phyloP scores from a whole-genome alignment of 2,113 vertebrate species.

The Triplophysa siluroides region DNA sequence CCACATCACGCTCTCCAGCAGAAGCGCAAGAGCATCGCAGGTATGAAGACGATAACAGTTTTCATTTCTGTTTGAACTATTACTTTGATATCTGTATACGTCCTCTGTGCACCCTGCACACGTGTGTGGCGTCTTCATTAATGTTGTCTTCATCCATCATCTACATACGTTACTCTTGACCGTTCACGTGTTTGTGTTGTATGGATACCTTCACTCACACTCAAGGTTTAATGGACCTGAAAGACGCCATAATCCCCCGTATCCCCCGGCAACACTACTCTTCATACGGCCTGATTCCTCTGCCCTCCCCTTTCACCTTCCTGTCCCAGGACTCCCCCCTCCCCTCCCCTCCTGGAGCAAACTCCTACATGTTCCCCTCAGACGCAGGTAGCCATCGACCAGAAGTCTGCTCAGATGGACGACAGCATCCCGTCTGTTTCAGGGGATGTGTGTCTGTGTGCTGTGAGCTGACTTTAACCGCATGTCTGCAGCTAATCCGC shows the following conservation, averaged over 20 bases:
- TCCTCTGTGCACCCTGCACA: background rate
- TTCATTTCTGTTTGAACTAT: background rate
- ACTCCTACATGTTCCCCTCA: conserved; percentile 66
- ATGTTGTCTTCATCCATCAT: conserved; percentile 7
- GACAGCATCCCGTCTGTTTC: conserved; percentile 53
- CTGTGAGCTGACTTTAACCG: conserved; percentile 58
- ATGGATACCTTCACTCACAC: conserved; percentile 47
- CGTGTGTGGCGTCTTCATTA: background rate
- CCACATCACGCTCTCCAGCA: conserved; percentile 77
- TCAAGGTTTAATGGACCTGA: conserved; percentile 84
- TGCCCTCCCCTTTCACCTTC: conserved; percentile 70
- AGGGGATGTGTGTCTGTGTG: conserved; percentile 52
- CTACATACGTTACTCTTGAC: background rate
- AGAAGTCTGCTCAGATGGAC: conserved; percentile 18
- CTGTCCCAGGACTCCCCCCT: conserved; percentile 74
- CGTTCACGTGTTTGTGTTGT: conserved; percentile 29
- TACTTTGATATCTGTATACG: background rate
- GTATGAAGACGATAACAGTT: conserved; percentile 69
- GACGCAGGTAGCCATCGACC: conserved; percentile 72
- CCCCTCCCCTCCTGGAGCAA: conserved; percentile 67
- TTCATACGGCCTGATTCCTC: conserved; percentile 76
- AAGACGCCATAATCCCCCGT: conserved; percentile 81
- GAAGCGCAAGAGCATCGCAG: conserved; percentile 90
- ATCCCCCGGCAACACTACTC: conserved; percentile 76
- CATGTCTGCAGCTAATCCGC: conserved; percentile 62